phyloP scores from a whole-genome alignment of 2,113 vertebrate species.

The Heptranchias perlo region DNA sequence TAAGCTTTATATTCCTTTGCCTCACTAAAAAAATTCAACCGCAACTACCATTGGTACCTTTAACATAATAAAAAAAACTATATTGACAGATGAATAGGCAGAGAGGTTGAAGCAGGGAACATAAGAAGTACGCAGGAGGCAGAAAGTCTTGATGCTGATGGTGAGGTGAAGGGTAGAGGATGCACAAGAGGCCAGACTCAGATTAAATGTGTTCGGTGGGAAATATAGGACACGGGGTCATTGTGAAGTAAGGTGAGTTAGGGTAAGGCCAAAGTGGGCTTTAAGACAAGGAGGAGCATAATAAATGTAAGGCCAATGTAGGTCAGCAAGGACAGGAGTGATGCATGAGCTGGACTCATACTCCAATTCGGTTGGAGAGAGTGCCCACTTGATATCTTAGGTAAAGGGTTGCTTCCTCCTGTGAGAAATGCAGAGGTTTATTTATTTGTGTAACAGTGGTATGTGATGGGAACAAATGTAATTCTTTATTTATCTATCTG shows the following conservation, averaged over 20 bases:
- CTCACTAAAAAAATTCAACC: not conserved
- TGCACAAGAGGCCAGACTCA: not conserved
- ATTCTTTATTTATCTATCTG: not conserved
- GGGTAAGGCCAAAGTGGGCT: not conserved
- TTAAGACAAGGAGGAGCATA: not conserved
- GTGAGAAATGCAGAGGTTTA: not conserved
- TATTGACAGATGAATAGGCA: not conserved
- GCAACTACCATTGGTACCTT: not conserved
- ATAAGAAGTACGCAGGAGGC: not conserved
- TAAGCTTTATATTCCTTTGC: not conserved
- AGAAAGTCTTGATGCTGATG: not conserved
- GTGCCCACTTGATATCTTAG: not conserved
- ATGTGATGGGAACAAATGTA: not conserved
- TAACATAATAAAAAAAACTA: not conserved
- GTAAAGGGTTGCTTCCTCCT: not conserved
- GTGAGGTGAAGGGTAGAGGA: not conserved
- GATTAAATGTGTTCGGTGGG: not conserved
- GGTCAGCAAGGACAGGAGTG: slow-evolving; percentile 15
- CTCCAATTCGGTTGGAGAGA: not conserved
- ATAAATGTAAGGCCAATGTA: not conserved
- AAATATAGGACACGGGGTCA: not conserved
- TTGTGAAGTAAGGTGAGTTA: not conserved
- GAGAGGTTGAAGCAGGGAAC: not conserved
- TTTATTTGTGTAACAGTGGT: not conserved
- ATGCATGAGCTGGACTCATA: not conserved